Percentiles rank a stretch among this genome's conserved stretches.
Evolutionary conservation across 2,113 vertebrate species (phyloP).

Genomic region (Balaeniceps rex): DNA sequence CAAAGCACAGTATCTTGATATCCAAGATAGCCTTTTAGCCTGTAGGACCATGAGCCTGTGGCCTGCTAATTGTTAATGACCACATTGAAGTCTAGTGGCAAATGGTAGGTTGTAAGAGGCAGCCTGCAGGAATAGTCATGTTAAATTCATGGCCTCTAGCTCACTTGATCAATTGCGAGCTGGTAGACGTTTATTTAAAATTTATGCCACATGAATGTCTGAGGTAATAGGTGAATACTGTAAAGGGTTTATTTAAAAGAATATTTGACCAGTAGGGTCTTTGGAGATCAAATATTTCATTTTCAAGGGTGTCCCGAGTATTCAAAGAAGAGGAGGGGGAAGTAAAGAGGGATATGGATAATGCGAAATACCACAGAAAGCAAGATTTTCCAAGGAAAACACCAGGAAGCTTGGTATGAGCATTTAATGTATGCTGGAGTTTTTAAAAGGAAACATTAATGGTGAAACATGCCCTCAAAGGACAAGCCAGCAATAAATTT

Average conservation of each 20-base stretch:
- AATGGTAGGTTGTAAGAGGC: constrained; percentile 13
- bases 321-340: constrained; percentile 29
- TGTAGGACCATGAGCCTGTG: not conserved
- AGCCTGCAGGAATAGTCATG: not conserved
- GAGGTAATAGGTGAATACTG: constrained; percentile 64
- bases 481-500: constrained; percentile 79
- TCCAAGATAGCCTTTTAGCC: constrained; percentile 18
- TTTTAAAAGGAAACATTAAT: constrained; percentile 85
- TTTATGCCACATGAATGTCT: constrained; percentile 57
- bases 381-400: constrained; percentile 81
- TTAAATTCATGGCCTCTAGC: constrained; percentile 47
- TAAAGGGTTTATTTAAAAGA: constrained; percentile 65
- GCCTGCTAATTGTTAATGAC: constrained; percentile 21
- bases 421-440: constrained; percentile 78
- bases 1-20: constrained; percentile 20
- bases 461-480: constrained; percentile 76
- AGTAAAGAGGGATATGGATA: constrained; percentile 72
- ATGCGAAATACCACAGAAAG: constrained; percentile 78
- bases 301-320: constrained; percentile 46
- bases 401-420: constrained; percentile 72
- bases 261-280: constrained; percentile 61
- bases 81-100: not conserved
- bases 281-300: constrained; percentile 65
- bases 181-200: constrained; percentile 68
- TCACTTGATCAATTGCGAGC: constrained; percentile 49